These are phyloP conservation scores for Heterodera schachtii DNA, from an alignment of 1,140 invertebrate genomes.

Conservation along the genomic window DNA sequence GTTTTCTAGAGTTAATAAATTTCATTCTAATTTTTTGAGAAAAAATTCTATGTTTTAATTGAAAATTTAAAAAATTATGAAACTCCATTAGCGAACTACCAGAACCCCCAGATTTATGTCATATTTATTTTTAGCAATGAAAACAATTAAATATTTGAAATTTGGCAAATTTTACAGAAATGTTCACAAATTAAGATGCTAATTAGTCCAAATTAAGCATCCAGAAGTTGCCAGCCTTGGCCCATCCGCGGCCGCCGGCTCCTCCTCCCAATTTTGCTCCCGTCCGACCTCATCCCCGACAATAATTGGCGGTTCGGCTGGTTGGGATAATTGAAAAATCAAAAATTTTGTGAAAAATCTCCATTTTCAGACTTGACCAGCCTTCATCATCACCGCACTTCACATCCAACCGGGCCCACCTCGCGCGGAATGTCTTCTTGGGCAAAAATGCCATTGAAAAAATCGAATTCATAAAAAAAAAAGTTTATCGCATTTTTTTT, in stretches of 20 bases:
- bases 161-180: neutral
- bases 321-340: neutral
- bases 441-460: neutral
- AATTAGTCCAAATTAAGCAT: neutral
- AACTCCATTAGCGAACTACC: no score
- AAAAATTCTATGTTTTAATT: no score
- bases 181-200: neutral
- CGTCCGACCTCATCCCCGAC: neutral
- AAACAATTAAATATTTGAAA: neutral
- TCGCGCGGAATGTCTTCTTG: neutral
- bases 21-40: no score
- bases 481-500: neutral
- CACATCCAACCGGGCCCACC: neutral
- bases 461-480: constrained; percentile 7
- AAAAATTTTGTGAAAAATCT: no score
- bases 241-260: neutral
- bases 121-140: no score
- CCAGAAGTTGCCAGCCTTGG: neutral
- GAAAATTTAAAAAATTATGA: no score
- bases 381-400: neutral
- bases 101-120: no score
- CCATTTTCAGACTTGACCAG: neutral
- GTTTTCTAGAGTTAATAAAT: no score
- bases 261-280: neutral
- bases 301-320: neutral